These are phyloP conservation scores for Melitaea cinxia DNA, from an alignment of 1,140 invertebrate species.

Conservation along the genomic window DNA sequence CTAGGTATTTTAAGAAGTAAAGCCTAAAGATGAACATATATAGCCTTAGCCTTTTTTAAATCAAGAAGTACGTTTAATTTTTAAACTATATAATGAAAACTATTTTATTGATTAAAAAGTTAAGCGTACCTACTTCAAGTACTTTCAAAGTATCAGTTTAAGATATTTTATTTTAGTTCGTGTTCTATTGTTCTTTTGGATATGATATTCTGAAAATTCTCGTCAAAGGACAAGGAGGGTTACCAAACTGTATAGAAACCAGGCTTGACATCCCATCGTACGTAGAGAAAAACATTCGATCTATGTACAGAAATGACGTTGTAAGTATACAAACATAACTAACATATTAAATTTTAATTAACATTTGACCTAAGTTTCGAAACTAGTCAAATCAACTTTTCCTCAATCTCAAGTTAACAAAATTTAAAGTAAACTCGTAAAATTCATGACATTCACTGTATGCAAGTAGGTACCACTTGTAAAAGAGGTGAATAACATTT, in stretches of 20 bases:
- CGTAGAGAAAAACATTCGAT: constrained; percentile 56
- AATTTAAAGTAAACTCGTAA: no score
- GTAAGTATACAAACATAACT: constrained; percentile 44
- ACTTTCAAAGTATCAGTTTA: background rate
- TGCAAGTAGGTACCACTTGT: no score
- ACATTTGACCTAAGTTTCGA: no score
- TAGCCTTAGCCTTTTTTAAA: no score
- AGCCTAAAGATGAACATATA: no score
- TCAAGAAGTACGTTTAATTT: no score
- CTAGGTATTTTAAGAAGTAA: no score
- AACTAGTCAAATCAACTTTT: no score
- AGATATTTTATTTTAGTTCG: constrained; percentile 38
- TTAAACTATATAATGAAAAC: no score
- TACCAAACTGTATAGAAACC: constrained; percentile 70
- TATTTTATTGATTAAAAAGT: background rate
- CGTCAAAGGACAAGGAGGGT: constrained; percentile 67
- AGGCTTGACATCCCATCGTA: constrained; percentile 67
- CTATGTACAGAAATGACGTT: constrained; percentile 53
- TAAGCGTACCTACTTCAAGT: background rate
- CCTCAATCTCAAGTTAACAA: no score
- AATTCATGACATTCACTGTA: no score
- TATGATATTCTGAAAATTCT: constrained; percentile 68
- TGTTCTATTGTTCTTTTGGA: constrained; percentile 66
- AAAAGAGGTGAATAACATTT: no score
- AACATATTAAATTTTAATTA: background rate